These are phyloP conservation scores for Oceanodroma leucorhoa DNA, from an alignment of 2,797 vertebrate species.

Conservation along the genomic window DNA sequence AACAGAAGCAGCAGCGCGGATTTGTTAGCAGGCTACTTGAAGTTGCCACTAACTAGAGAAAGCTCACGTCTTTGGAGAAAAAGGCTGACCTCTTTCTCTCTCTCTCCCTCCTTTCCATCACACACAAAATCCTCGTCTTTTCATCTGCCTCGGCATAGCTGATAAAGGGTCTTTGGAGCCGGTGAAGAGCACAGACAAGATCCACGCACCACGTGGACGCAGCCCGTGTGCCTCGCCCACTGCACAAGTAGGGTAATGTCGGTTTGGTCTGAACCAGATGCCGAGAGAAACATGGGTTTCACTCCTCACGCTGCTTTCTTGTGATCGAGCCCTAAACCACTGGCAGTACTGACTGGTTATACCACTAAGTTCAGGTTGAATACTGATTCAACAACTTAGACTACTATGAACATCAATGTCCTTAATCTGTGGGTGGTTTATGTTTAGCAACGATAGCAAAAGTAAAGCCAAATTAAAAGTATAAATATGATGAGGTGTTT, in stretches of 20 bases:
- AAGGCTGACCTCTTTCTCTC: background rate
- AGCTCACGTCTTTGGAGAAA: background rate
- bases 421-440: background rate
- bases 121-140: background rate
- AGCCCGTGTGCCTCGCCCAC: background rate
- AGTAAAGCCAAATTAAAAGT: background rate
- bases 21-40: background rate
- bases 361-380: background rate
- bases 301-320: background rate
- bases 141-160: background rate
- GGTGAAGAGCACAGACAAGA: background rate
- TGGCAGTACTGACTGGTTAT: background rate
- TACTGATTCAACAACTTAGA: background rate
- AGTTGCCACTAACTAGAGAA: background rate
- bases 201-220: rapidly evolving
- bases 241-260: rapidly evolving
- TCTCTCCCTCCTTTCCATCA: background rate
- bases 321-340: background rate
- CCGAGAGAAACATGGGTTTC: background rate
- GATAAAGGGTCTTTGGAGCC: background rate
- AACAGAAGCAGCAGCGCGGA: background rate
- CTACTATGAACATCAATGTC: background rate
- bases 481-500: constrained; percentile 12
- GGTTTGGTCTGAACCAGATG: background rate
- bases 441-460: background rate